These are phyloP conservation scores for Talpa occidentalis DNA, from an alignment of 2,113 vertebrate genomes.

Conservation along the genomic window DNA sequence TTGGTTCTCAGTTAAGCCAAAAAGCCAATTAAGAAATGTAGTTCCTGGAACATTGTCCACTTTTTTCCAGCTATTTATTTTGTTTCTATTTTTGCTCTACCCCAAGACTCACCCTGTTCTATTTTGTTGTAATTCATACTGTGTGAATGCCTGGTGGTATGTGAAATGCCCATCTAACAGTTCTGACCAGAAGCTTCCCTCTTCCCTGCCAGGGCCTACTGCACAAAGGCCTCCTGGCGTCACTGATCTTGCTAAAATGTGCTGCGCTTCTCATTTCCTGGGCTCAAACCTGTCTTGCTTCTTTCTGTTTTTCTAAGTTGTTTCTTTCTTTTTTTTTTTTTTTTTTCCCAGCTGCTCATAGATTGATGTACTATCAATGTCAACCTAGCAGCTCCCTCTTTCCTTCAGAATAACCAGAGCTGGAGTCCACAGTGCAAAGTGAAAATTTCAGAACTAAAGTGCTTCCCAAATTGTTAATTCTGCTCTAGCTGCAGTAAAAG, in stretches of 20 bases:
- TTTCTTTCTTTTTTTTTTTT: too few relatives aligned
- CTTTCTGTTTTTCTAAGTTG: background rate
- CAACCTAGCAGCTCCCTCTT: background rate
- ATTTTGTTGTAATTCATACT: background rate
- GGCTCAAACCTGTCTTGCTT: background rate
- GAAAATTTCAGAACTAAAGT: background rate
- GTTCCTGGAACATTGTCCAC: background rate
- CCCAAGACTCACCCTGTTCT: background rate
- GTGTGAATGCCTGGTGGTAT: background rate
- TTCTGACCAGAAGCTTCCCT: background rate
- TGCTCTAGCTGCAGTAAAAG: background rate
- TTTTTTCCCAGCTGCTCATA: background rate
- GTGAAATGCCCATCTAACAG: rapidly evolving
- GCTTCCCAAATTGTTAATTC: background rate
- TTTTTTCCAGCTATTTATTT: background rate
- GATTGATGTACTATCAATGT: background rate
- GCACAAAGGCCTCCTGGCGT: background rate
- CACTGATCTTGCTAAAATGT: background rate
- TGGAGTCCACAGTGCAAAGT: rapidly evolving
- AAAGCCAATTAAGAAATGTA: background rate
- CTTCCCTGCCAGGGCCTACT: rapidly evolving
- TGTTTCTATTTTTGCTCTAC: background rate
- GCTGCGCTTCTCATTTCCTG: background rate
- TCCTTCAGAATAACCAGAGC: background rate
- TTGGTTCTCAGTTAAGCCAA: background rate